Evolutionary conservation across 2,113 vertebrate species (phyloP).

Genomic region (Chitala chitala): DNA sequence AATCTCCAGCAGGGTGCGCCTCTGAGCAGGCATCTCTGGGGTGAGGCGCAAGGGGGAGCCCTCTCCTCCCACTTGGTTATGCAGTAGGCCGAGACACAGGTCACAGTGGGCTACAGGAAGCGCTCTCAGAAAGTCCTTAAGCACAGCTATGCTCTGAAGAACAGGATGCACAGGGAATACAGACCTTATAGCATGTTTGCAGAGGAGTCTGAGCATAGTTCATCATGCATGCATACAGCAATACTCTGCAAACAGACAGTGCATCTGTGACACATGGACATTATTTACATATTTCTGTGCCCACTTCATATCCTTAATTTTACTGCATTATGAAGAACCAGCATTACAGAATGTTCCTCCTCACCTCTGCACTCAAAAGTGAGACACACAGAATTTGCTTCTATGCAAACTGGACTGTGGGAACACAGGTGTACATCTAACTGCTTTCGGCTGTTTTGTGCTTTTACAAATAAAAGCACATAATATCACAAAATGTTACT

Average conservation of each 20-base stretch:
- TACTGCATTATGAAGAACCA: no score
- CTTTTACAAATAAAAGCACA: no score
- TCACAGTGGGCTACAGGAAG: constrained; percentile 23
- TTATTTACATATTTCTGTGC: not conserved
- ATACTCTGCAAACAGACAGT: not conserved
- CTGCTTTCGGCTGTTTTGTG: no score
- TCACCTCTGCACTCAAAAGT: no score
- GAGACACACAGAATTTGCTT: no score
- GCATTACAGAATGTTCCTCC: no score
- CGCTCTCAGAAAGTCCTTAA: constrained; percentile 39
- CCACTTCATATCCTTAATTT: not conserved
- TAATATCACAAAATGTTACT: no score
- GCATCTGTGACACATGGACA: not conserved
- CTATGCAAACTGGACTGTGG: no score
- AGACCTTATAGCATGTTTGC: not conserved
- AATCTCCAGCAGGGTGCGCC: constrained; percentile 53
- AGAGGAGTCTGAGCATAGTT: not conserved
- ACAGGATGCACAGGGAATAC: not conserved
- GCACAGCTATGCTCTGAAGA: constrained; percentile 33
- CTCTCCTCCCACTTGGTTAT: constrained; percentile 38
- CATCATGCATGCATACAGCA: not conserved
- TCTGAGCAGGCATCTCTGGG: constrained; percentile 14
- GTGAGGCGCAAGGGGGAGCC: constrained; percentile 24
- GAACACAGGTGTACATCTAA: no score
- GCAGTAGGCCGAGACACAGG: constrained; percentile 54